Conservation (phyloP, 2,888 invertebrate species). For the Tenthredo distinguenda region DNA sequence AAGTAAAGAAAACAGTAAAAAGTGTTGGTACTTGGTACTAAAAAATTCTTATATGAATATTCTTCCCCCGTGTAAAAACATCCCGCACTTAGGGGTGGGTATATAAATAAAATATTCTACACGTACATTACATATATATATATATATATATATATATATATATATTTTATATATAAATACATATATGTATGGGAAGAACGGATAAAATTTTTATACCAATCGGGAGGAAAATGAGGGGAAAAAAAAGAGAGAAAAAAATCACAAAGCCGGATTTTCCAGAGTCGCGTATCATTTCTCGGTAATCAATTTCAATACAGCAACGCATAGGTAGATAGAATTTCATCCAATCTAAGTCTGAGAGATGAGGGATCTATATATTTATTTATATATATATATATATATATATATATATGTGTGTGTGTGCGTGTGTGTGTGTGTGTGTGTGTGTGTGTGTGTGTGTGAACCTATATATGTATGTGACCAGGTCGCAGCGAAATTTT, state of each 20-base stretch:
- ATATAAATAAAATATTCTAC: not conserved
- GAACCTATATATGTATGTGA: not conserved
- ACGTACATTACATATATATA: not conserved
- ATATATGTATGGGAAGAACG: not conserved
- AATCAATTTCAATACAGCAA: conserved; percentile 5
- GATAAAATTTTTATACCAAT: conserved; percentile 18
- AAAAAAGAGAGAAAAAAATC: not conserved
- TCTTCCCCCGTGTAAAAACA: not conserved
- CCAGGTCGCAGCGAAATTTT: not conserved
- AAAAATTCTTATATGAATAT: not conserved
- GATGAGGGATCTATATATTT: not conserved
- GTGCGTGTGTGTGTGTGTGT: not conserved
- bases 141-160: not conserved
- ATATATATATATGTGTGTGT: not conserved
- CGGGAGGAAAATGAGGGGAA: not conserved
- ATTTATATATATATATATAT: not conserved
- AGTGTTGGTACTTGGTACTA: not conserved
- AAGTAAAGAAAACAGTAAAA: not conserved
- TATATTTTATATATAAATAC: not conserved
- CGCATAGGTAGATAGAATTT: not conserved
- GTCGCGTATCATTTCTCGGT: conserved; percentile 11
- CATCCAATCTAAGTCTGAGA: conserved; percentile 9
- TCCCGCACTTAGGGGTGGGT: not conserved
- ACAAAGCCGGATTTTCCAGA: conserved; percentile 2
- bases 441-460: not conserved